phyloP scores from a whole-genome alignment of 2,888 invertebrate species.

The Lobophora halterata region DNA sequence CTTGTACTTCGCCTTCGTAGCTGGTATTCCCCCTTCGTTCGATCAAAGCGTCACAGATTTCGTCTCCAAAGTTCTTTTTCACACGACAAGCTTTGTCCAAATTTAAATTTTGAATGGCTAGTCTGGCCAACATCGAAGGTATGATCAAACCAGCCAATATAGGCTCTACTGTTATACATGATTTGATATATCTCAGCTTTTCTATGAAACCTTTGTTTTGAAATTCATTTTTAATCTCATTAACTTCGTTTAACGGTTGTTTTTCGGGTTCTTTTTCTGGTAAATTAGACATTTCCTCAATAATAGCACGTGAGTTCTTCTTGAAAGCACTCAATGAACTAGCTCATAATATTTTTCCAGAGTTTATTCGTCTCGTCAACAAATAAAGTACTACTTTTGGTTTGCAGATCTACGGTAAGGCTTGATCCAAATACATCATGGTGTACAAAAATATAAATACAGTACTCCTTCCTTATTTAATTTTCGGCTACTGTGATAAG shows the following conservation, averaged over 20 bases:
- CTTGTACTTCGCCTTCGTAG: constrained; percentile 81
- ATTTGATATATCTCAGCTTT: constrained; percentile 75
- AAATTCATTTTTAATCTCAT: constrained; percentile 29
- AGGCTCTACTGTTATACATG: constrained; percentile 86
- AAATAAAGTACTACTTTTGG: constrained; percentile 36
- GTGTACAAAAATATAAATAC: no score
- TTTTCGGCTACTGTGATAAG: no score
- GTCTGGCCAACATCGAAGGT: constrained; percentile 82
- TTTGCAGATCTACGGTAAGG: constrained; percentile 28
- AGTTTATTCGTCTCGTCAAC: constrained; percentile 40
- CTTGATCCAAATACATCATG: constrained; percentile 31
- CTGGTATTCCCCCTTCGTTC: constrained; percentile 75
- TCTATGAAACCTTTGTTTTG: constrained; percentile 71
- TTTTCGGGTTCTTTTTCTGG: constrained; percentile 46
- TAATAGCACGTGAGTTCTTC: constrained; percentile 18
- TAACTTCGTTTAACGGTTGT: constrained; percentile 47
- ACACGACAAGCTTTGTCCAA: constrained; percentile 68
- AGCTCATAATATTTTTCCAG: constrained; percentile 32
- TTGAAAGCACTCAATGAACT: constrained; percentile 34
- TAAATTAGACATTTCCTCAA: constrained; percentile 42
- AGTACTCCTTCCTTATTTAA: no score
- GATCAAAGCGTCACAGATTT: constrained; percentile 61
- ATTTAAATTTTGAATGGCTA: constrained; percentile 81
- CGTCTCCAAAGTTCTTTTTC: constrained; percentile 52
- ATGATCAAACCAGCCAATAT: constrained; percentile 85